phyloP scores from a whole-genome alignment of 2,888 invertebrate species.

The Sphaeridia pumilis region DNA sequence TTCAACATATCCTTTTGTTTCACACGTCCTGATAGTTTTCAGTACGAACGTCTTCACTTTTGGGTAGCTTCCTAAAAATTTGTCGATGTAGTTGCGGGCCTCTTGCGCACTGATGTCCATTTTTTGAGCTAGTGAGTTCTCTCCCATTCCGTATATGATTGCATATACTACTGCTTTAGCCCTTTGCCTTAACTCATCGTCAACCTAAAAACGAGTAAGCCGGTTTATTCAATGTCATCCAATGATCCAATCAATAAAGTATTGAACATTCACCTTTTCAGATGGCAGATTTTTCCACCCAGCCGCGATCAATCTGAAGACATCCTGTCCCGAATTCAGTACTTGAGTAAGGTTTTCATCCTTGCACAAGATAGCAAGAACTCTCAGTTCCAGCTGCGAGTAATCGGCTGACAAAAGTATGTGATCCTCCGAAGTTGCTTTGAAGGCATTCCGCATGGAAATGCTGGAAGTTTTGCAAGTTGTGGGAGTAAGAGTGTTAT shows the following conservation, averaged over 20 bases:
- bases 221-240: neutral
- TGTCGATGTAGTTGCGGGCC: slow-evolving; percentile 50
- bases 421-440: slow-evolving; percentile 43
- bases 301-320: slow-evolving; percentile 75
- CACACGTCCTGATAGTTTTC: slow-evolving; percentile 52
- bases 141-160: slow-evolving; percentile 94
- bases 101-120: slow-evolving; percentile 65
- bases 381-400: slow-evolving; percentile 86
- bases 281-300: slow-evolving; percentile 62
- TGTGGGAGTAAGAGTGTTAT: neutral
- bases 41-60: slow-evolving; percentile 53
- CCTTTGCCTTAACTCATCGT: slow-evolving; percentile 64
- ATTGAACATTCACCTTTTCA: slow-evolving; percentile 49
- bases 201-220: slow-evolving; percentile 47
- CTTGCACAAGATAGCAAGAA: slow-evolving; percentile 77
- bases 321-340: slow-evolving; percentile 51
- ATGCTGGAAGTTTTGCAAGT: slow-evolving; percentile 20
- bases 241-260: neutral
- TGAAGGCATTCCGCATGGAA: slow-evolving; percentile 50
- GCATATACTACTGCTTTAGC: slow-evolving; percentile 92
- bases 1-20: slow-evolving; percentile 62
- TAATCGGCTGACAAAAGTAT: slow-evolving; percentile 85
- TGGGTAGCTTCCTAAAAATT: slow-evolving; percentile 44
- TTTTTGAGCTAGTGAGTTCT: slow-evolving; percentile 63
- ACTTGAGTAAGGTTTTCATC: slow-evolving; percentile 55